Evolutionary conservation across 2,888 invertebrate genomes (phyloP).

Genomic region (Mythimna pallens): DNA sequence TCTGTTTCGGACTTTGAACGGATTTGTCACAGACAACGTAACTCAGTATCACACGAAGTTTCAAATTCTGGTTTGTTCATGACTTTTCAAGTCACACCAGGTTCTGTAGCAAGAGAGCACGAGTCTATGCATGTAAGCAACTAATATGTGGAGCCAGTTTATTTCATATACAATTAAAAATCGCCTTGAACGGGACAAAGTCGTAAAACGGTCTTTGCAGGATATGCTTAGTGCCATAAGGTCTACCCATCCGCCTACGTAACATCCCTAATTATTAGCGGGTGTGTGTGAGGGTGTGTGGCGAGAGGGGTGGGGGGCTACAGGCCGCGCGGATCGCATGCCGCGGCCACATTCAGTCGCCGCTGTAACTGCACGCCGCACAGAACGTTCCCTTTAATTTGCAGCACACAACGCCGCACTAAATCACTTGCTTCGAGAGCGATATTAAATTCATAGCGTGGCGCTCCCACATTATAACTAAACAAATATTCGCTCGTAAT

Average conservation of each 20-base stretch:
- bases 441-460: constrained; percentile 62
- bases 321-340: constrained; percentile 50
- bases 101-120: too few relatives aligned
- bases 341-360: constrained; percentile 46
- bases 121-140: not conserved
- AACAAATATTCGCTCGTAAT: constrained; percentile 60
- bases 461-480: constrained; percentile 48
- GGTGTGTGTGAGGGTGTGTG: not conserved
- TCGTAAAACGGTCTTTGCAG: too few relatives aligned
- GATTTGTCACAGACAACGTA: not conserved
- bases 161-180: not conserved
- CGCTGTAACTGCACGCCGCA: constrained; percentile 22
- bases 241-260: not conserved
- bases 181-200: too few relatives aligned
- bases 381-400: constrained; percentile 55
- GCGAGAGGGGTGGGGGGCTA: too few relatives aligned
- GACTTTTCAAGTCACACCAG: too few relatives aligned
- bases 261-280: not conserved
- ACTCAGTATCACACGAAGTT: too few relatives aligned
- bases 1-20: not conserved
- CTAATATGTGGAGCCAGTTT: not conserved
- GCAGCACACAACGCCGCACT: constrained; percentile 58
- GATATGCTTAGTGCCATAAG: too few relatives aligned
- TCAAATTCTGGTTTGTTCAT: too few relatives aligned
- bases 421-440: constrained; percentile 56